Conservation (phyloP, 2,888 invertebrate genomes). For the Aphidius colemani region DNA sequence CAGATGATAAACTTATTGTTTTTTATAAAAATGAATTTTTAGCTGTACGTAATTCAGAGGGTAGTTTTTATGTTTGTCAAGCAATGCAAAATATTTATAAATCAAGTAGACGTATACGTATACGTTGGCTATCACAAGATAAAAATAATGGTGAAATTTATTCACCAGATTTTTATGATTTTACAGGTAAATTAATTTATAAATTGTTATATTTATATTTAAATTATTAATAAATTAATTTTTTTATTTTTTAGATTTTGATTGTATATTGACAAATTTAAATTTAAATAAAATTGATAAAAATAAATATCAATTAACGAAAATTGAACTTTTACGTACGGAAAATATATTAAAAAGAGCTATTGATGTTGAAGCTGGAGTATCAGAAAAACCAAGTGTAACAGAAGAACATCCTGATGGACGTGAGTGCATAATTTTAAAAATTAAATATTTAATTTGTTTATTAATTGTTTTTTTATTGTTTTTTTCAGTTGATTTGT, state of each 20-base stretch:
- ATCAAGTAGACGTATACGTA: constrained; percentile 81
- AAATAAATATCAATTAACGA: constrained; percentile 72
- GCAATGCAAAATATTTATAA: constrained; percentile 89
- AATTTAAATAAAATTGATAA: constrained; percentile 75
- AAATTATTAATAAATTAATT: neutral
- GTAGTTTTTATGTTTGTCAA: constrained; percentile 86
- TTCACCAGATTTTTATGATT: constrained; percentile 88
- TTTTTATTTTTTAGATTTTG: constrained; percentile 69
- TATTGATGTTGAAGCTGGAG: constrained; percentile 78
- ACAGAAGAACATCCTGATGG: constrained; percentile 88
- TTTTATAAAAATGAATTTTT: constrained; percentile 92
- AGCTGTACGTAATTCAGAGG: constrained; percentile 88
- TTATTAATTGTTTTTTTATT: constrained; percentile 16
- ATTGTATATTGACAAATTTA: constrained; percentile 86
- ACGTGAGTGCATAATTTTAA: constrained; percentile 64
- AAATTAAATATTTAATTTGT: constrained; percentile 10
- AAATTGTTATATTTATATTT: neutral
- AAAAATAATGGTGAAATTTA: constrained; percentile 74
- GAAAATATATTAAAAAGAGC: constrained; percentile 84
- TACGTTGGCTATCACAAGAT: constrained; percentile 87
- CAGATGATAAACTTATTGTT: constrained; percentile 81
- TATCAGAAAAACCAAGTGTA: constrained; percentile 66
- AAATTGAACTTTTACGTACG: constrained; percentile 77
- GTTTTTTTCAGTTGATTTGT: constrained; percentile 76
- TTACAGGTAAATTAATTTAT: constrained; percentile 67